Conservation (phyloP, 2,113 vertebrate species). For the Corythaeola cristata region DNA sequence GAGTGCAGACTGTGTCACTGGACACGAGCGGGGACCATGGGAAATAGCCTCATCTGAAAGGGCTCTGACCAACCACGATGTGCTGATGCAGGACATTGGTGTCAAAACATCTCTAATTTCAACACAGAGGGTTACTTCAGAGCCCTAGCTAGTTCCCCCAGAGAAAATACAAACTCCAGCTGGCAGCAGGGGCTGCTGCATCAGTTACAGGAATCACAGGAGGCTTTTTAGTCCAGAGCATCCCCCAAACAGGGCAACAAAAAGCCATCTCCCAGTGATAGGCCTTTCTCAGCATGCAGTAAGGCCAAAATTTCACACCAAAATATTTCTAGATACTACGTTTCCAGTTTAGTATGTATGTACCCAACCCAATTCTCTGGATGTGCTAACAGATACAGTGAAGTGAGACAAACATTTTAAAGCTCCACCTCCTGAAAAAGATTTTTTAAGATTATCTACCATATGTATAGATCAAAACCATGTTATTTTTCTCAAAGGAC, state of each 20-base stretch:
- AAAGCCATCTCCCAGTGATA: not conserved
- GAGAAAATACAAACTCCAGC: not conserved
- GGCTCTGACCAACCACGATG: fast-evolving
- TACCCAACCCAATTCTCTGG: not conserved
- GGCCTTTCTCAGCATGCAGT: not conserved
- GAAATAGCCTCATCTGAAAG: not conserved
- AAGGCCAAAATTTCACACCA: not conserved
- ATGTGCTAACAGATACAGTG: not conserved
- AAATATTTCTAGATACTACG: not conserved
- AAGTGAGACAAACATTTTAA: not conserved
- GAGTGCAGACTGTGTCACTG: fast-evolving
- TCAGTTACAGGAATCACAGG: not conserved
- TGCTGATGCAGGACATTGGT: not conserved
- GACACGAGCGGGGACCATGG: not conserved
- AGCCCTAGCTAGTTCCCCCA: not conserved
- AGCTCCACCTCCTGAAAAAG: not conserved
- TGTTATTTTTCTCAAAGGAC: not conserved
- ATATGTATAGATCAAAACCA: not conserved
- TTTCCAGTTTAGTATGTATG: not conserved
- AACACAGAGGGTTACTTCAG: not conserved
- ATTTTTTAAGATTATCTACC: not conserved
- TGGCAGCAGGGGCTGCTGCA: not conserved
- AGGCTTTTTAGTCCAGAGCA: not conserved
- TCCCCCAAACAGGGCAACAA: not conserved
- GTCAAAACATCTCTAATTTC: not conserved